Conservation (phyloP, 2,113 vertebrate genomes). For the Murina feae region DNA sequence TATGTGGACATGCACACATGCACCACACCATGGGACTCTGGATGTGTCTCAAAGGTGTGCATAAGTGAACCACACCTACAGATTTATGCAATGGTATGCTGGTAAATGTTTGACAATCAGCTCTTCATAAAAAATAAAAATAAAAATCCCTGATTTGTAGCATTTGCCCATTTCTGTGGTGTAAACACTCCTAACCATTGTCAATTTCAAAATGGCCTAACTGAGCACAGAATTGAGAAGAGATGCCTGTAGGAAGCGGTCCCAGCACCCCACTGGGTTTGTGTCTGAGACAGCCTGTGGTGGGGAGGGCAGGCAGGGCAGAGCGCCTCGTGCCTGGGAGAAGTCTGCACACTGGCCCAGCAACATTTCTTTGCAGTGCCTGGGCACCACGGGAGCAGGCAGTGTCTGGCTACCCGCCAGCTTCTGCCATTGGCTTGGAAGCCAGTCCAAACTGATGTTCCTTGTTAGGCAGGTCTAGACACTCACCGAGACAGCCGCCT, state of each 20-base stretch:
- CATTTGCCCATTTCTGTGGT: neutral
- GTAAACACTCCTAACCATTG: neutral
- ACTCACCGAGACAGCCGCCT: neutral
- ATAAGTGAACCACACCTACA: neutral
- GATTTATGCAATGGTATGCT: neutral
- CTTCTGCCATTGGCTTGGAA: neutral
- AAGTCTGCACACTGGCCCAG: neutral
- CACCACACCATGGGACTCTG: accelerated
- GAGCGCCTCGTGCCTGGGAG: neutral
- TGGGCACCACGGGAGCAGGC: neutral
- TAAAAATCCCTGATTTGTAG: neutral
- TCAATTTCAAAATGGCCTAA: neutral
- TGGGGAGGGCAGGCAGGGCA: neutral
- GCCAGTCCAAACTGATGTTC: neutral
- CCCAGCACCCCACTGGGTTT: accelerated
- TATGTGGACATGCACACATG: neutral
- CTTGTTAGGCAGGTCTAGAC: slow-evolving; percentile 24
- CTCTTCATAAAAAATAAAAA: neutral
- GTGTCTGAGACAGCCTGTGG: accelerated
- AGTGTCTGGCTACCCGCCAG: neutral
- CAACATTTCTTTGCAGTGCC: neutral
- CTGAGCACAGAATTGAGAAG: neutral
- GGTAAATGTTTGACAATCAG: neutral
- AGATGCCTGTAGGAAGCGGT: neutral
- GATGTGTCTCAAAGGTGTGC: neutral